phyloP scores from a whole-genome alignment of 2,797 vertebrate genomes.

The Pitangus sulphuratus region DNA sequence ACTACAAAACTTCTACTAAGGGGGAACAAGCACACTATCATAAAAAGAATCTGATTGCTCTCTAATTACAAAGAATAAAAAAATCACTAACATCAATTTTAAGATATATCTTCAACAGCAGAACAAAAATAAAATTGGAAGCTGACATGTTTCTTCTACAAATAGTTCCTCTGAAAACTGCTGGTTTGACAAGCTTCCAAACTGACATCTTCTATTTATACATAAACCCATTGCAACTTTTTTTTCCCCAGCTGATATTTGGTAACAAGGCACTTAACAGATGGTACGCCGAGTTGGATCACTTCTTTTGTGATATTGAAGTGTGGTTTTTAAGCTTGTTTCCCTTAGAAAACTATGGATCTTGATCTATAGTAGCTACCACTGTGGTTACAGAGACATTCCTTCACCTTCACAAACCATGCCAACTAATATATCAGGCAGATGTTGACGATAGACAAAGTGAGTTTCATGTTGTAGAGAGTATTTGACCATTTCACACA shows the following conservation, averaged over 20 bases:
- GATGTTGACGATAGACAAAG: neutral
- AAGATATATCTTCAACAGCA: conserved; percentile 25
- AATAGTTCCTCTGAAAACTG: conserved; percentile 41
- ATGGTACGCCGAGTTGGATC: conserved; percentile 32
- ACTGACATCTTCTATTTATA: conserved; percentile 62
- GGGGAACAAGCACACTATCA: neutral
- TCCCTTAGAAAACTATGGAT: neutral
- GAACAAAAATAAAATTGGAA: conserved; percentile 52
- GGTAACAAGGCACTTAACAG: conserved; percentile 52
- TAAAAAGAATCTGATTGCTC: conserved; percentile 32
- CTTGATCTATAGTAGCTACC: neutral
- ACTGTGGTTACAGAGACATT: neutral
- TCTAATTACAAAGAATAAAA: conserved; percentile 36
- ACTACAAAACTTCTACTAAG: neutral
- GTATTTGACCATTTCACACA: neutral
- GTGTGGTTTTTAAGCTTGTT: neutral
- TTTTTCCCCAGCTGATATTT: conserved; percentile 26
- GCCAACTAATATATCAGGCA: neutral
- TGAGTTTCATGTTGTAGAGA: neutral
- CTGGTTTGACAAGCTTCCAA: conserved; percentile 55
- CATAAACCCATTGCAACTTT: neutral
- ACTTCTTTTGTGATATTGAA: conserved; percentile 14
- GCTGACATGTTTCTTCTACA: conserved; percentile 31
- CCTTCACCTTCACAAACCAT: neutral
- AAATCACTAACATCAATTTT: neutral